phyloP scores from a whole-genome alignment of 2,888 invertebrate species.

The Eurytoma californica region DNA sequence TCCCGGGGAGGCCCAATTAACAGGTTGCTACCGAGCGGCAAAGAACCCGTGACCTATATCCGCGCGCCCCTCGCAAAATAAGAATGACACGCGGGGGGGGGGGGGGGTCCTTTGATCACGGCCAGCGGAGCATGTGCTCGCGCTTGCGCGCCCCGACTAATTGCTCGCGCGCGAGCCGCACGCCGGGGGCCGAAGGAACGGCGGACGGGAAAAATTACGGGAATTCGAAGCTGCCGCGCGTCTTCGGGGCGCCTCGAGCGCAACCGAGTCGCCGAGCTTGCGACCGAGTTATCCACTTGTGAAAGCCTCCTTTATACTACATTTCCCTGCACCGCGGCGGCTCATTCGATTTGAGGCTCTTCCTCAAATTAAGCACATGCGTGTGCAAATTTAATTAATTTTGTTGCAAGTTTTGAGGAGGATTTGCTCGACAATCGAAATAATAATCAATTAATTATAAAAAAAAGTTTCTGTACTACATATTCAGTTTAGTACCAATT shows the following conservation, averaged over 20 bases:
- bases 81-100: slow-evolving; percentile 52
- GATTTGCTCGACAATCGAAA: too few relatives aligned
- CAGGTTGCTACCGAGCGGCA: slow-evolving; percentile 50
- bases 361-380: too few relatives aligned
- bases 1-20: slow-evolving; percentile 41
- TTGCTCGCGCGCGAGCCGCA: slow-evolving; percentile 7
- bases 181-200: background rate
- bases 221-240: slow-evolving; percentile 35
- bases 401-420: too few relatives aligned
- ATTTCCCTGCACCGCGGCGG: too few relatives aligned
- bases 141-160: slow-evolving; percentile 12
- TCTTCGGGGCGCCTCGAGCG: slow-evolving; percentile 14
- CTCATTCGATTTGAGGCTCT: too few relatives aligned
- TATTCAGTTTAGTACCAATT: too few relatives aligned
- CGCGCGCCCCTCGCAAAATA: slow-evolving; percentile 47
- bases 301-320: too few relatives aligned
- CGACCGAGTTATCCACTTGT: background rate
- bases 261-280: background rate
- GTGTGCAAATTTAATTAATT: too few relatives aligned
- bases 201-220: slow-evolving; percentile 5
- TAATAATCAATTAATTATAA: too few relatives aligned
- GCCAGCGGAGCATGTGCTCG: slow-evolving; percentile 43
- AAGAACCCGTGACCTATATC: slow-evolving; percentile 55
- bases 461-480: too few relatives aligned
- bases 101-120: slow-evolving; percentile 59